A percentile compares a stretch with the other conserved stretches of the same genome.
Evolutionary conservation across 2,113 vertebrate genomes (phyloP).

Genomic region (Gymnobelideus leadbeateri): DNA sequence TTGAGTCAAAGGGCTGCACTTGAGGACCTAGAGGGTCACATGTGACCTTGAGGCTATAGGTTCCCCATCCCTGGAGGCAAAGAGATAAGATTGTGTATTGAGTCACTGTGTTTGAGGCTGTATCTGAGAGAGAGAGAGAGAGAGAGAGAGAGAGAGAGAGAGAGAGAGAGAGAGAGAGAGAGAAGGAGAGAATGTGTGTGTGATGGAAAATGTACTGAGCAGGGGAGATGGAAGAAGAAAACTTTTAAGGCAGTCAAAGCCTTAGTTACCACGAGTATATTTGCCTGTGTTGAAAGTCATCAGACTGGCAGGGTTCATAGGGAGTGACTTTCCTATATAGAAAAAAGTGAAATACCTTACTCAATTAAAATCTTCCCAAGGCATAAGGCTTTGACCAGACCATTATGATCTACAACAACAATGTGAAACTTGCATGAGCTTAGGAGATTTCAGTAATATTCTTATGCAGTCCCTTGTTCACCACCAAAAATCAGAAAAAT

Average conservation of each 20-base stretch:
- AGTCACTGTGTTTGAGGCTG: too few species aligned
- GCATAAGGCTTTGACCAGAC: background rate
- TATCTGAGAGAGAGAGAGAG: too few species aligned
- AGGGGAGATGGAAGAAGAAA: background rate
- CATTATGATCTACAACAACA: constrained; percentile 25
- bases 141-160: too few species aligned
- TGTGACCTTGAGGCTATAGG: too few species aligned
- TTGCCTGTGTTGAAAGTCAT: background rate
- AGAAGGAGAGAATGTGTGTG: too few species aligned
- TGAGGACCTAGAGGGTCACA: too few species aligned
- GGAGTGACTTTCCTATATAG: background rate
- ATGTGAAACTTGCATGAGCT: background rate
- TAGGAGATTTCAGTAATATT: constrained; percentile 8
- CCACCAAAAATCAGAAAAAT: constrained; percentile 43
- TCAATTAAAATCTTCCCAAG: constrained; percentile 26
- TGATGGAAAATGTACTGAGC: background rate
- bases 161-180: too few species aligned
- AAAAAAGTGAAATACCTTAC: background rate
- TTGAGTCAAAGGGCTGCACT: too few species aligned
- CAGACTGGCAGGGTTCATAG: background rate
- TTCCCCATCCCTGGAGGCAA: background rate
- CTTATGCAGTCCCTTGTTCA: constrained; percentile 1
- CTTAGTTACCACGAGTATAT: background rate
- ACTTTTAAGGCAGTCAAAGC: background rate
- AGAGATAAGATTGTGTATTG: background rate